phyloP scores from a whole-genome alignment of 37 sponge, comb jelly and placozoan species.

The Theonella swinhoei region DNA sequence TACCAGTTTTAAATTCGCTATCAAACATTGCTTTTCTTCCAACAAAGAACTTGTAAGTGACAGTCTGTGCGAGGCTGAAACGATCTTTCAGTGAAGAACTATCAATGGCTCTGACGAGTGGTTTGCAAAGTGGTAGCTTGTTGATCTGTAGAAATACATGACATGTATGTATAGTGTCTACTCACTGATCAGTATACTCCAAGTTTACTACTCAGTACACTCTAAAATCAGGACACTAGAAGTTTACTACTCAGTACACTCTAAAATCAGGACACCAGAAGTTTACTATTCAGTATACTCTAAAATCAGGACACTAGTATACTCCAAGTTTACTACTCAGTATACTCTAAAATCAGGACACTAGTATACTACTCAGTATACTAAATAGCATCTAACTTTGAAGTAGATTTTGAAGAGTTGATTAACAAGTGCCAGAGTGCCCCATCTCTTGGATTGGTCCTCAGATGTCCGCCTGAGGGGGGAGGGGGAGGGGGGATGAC shows the following conservation, averaged over 20 bases:
- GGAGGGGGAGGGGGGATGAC: too few relatives aligned
- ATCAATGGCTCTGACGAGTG: slow-evolving; percentile 91
- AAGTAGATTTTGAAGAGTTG: slow-evolving; percentile 97
- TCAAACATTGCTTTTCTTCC: slow-evolving; percentile 97
- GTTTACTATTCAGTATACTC: background rate
- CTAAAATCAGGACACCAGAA: background rate
- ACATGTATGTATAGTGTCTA: background rate
- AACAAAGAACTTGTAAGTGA: slow-evolving; percentile 95
- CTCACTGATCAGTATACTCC: too few relatives aligned
- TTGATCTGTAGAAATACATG: slow-evolving; percentile 63
- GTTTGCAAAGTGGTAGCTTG: slow-evolving; percentile 91
- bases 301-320: too few relatives aligned
- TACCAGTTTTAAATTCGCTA: slow-evolving; percentile 90
- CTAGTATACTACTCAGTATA: too few relatives aligned
- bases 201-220: too few relatives aligned
- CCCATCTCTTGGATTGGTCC: slow-evolving; percentile 85
- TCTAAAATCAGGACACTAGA: too few relatives aligned
- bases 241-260: too few relatives aligned
- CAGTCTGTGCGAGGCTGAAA: slow-evolving; percentile 73
- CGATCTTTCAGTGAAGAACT: slow-evolving; percentile 78
- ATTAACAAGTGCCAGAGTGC: slow-evolving; percentile 84
- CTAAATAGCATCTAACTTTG: slow-evolving; percentile 57
- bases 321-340: background rate
- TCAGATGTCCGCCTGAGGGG: slow-evolving; percentile 51
- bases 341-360: too few relatives aligned